Evolutionary conservation across 2,888 invertebrate genomes (phyloP), one percentile per base, ranked within the genome.

Genomic region (Drosophila seclusa): DNA sequence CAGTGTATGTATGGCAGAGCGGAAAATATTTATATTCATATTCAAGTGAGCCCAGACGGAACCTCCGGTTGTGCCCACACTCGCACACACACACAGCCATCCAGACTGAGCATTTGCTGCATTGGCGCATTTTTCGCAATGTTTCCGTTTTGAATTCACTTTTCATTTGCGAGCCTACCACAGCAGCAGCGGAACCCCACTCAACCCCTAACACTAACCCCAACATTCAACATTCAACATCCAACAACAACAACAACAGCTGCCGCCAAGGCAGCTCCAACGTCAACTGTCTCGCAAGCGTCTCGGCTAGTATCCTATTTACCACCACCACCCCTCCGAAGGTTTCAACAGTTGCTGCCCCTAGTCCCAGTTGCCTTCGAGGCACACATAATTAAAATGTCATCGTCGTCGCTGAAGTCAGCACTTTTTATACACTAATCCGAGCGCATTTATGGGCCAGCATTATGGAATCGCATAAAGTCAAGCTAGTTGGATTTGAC

Each of bases 141-240:
- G 89, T 84, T 87, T 87, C 86, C 89, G 89, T 87, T 87, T 80
- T 89, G 85, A 89, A 89, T 87, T 89, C 85, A 87, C 86, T 87
- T 87, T 87, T 89, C 76, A 85, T 79, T 76, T 65, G 68, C 62
- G 24, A 42, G 48, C 76, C 80, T 61, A 59, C 38, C 48, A 29
- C 52, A 57, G 24, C 34, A 36, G 27, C 72, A 29, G 45, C 57
- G 24, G 8, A 1, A 45, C 24, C 45, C 40, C 49, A 32, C 52
- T 21, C 42, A 36, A 65, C 55, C 64, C 58, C 58, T 49, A 31
- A 45, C 24, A 45, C 45, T 24, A 45, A 24, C 45, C 45, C 24
- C 45, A 4, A 45, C 45, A 24, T 45, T 45, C 45, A 45, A 45
- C 42, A 45, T 45, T 13, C 45, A 45, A 21, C 45, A 21, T 13